Base-by-base conservation (phyloP, 2,888 invertebrate species). In the Cantharis rufa region DNA sequence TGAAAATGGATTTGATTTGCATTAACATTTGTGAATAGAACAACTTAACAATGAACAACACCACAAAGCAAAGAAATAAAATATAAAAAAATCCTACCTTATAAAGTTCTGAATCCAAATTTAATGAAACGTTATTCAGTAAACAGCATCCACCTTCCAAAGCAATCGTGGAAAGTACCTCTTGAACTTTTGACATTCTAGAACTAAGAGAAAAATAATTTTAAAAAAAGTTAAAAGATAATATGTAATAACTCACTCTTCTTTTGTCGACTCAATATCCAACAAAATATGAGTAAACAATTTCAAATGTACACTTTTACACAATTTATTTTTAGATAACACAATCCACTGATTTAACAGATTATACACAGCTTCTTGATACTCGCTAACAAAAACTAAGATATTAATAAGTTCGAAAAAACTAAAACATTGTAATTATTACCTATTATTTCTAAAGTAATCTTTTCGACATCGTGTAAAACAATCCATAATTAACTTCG, bases 401-500 rank as follows among this genome's bases (percentile, higher is more conserved):
- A 62, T 27, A 24, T 48, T 63, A 15, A 13, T 11, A 61, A 21
- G 3, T 16, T 15, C 21, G 13, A 15, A 18, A 62, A 13, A 13
- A 13, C 11, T 13, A 32, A 62, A 15, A 16, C 48, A 32, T 15
- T 69, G 27, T 15, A 24, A 7, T 63, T 13, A n/a, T n/a, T 72
- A 78, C 78, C 72, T 70, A 15, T 27, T 69, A 16, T 18, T 74
- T 71, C 11, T 61, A 64, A 78, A 76, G 69, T 69, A 75, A 64
- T 76, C 63, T 61, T 79, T 72, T 62, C 72, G 74, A 1, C 78
- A 79, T 27, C 77, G 74, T 69, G 74, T 77, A 48, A 82, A 76
- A 62, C 75, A 78, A 74, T 82, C 80, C 48, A 80, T 71, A 28
- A 82, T 70, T 66, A 82, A 62, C 66, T 81, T 82, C 10, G 78